Conservation (phyloP, 2,113 vertebrate genomes). For the Pollachius pollachius region DNA sequence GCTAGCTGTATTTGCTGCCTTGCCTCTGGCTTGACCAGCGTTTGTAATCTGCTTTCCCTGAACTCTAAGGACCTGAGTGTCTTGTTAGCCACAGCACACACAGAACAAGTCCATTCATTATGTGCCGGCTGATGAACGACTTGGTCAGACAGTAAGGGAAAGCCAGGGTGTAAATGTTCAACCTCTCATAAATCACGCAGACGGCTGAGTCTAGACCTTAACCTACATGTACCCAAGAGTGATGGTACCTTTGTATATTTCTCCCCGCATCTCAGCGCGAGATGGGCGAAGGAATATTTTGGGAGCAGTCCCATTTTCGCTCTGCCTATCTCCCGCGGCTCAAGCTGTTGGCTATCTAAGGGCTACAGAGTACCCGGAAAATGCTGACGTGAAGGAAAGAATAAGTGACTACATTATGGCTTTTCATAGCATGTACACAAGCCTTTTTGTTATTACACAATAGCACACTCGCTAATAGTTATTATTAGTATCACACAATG, state of each 20-base stretch:
- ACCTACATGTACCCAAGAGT: slow-evolving; percentile 79
- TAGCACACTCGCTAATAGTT: no score
- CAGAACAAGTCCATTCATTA: slow-evolving; percentile 81
- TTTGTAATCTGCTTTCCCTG: slow-evolving; percentile 78
- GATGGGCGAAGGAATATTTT: slow-evolving; percentile 56
- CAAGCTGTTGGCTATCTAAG: slow-evolving; percentile 21
- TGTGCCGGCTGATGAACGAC: slow-evolving; percentile 78
- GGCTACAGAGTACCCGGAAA: not conserved
- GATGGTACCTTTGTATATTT: slow-evolving; percentile 74
- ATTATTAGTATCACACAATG: no score
- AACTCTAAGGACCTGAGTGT: slow-evolving; percentile 74
- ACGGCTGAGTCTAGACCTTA: slow-evolving; percentile 78
- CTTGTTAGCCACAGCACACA: slow-evolving; percentile 76
- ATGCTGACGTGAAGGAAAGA: slow-evolving; percentile 3
- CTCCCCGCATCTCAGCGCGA: slow-evolving; percentile 36
- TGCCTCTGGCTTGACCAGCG: slow-evolving; percentile 72
- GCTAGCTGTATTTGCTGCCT: slow-evolving; percentile 62
- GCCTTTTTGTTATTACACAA: no score
- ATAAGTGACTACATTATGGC: slow-evolving; percentile 10
- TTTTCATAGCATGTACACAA: not conserved
- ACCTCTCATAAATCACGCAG: slow-evolving; percentile 80
- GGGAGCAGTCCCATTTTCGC: slow-evolving; percentile 38
- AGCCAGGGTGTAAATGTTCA: slow-evolving; percentile 81
- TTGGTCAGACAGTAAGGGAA: slow-evolving; percentile 78
- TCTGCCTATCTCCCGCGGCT: slow-evolving; percentile 7